Conservation (phyloP, 2,888 invertebrate genomes). For the Tricholauxania praeusta region DNA sequence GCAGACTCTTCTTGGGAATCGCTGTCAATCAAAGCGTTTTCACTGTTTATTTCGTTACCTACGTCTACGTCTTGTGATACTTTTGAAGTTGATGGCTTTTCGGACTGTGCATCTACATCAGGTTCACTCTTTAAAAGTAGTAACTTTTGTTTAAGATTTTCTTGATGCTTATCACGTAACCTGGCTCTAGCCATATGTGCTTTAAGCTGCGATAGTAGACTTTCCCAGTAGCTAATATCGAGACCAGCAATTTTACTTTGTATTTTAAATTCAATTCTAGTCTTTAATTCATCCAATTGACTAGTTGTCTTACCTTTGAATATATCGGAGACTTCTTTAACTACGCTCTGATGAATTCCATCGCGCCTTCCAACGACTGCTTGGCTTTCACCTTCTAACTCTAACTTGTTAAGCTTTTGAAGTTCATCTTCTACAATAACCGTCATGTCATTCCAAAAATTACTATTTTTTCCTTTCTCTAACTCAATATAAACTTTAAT, state of each 20-base stretch:
- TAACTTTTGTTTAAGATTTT: slow-evolving; percentile 87
- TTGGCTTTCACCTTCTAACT: slow-evolving; percentile 73
- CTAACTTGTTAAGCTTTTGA: slow-evolving; percentile 83
- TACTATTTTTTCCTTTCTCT: slow-evolving; percentile 87
- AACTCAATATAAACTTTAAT: slow-evolving; percentile 94
- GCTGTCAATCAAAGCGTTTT: not conserved
- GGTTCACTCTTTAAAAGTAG: slow-evolving; percentile 90
- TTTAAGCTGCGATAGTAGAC: slow-evolving; percentile 92
- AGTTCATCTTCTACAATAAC: slow-evolving; percentile 95
- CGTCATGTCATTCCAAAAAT: slow-evolving; percentile 97
- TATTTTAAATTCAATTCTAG: slow-evolving; percentile 89
- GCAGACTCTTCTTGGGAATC: slow-evolving; percentile 51
- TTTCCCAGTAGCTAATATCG: slow-evolving; percentile 99
- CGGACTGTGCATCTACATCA: slow-evolving; percentile 69
- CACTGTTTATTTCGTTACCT: not conserved
- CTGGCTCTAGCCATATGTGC: slow-evolving; percentile 95
- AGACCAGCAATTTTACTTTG: slow-evolving; percentile 87
- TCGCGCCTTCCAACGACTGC: slow-evolving; percentile 69
- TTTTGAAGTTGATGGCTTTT: slow-evolving; percentile 27
- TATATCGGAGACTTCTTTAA: slow-evolving; percentile 87
- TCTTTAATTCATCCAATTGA: slow-evolving; percentile 86
- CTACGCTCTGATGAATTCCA: slow-evolving; percentile 90
- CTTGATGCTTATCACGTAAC: slow-evolving; percentile 91
- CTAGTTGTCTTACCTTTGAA: slow-evolving; percentile 94
- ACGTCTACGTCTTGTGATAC: not conserved